These are phyloP conservation scores for Lagopus leucura DNA, from an alignment of 2,113 vertebrate genomes.

Conservation along the genomic window DNA sequence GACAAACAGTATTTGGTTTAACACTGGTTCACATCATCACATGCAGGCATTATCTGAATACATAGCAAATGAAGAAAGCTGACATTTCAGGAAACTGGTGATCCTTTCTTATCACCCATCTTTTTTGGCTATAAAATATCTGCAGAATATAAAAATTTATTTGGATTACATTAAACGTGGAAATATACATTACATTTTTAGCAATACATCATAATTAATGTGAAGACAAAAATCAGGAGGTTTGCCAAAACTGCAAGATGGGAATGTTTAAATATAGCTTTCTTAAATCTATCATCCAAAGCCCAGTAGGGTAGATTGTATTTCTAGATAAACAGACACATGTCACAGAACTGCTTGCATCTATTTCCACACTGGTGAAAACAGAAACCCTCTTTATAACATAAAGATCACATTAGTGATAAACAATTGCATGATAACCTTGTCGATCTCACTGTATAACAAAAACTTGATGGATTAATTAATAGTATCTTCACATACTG, in stretches of 20 bases:
- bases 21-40: neutral
- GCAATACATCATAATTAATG: neutral
- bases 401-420: neutral
- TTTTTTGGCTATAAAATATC: neutral
- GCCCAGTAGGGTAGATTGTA: neutral
- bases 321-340: neutral
- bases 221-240: neutral
- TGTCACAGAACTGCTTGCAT: neutral
- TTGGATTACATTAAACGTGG: neutral
- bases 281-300: neutral
- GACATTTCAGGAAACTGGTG: neutral
- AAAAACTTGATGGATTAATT: neutral
- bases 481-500: neutral
- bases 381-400: neutral
- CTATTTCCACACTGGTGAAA: neutral
- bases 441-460: neutral
- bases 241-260: neutral
- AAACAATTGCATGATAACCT: neutral
- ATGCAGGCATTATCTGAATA: neutral
- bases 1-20: neutral
- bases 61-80: fast-evolving
- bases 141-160: neutral
- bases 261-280: neutral
- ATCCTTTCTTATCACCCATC: neutral
- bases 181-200: neutral